A percentile compares a stretch with the other conserved stretches of the same genome.
Conservation (phyloP, 2,113 vertebrate genomes). For the Petaurus breviceps region DNA sequence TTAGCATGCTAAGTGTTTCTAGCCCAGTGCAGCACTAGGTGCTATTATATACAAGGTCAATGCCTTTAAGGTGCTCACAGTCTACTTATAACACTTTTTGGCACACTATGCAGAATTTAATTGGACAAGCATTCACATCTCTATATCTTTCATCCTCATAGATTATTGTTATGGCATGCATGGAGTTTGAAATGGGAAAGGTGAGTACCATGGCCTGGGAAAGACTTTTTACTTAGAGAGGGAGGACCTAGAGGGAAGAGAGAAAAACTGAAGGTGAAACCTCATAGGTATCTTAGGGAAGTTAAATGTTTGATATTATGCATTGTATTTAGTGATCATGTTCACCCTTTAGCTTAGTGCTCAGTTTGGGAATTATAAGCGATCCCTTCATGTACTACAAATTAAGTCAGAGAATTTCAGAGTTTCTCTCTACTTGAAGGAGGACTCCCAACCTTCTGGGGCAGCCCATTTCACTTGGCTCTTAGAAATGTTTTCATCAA, state of each 20-base stretch:
- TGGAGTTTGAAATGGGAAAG: slow-evolving; percentile 98
- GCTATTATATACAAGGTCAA: no score
- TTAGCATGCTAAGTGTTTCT: not conserved
- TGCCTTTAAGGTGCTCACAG: no score
- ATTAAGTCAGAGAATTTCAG: not conserved
- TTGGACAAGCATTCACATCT: not conserved
- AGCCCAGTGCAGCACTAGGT: no score
- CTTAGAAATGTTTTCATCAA: not conserved
- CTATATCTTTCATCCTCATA: slow-evolving; percentile 71
- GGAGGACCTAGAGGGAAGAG: not conserved
- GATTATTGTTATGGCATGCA: slow-evolving; percentile 96
- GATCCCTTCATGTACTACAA: not conserved
- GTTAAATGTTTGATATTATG: not conserved
- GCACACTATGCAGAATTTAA: not conserved
- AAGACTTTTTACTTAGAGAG: not conserved
- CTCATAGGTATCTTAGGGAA: not conserved
- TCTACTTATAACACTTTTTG: no score
- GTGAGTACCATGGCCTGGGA: slow-evolving; percentile 79
- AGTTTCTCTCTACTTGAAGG: not conserved
- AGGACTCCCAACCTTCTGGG: not conserved
- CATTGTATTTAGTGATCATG: not conserved
- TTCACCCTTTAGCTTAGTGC: not conserved
- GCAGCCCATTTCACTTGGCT: not conserved
- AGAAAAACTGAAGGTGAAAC: not conserved
- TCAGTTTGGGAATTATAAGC: slow-evolving; percentile 4